These are phyloP conservation scores for Lutraria lutraria DNA, from an alignment of 2,888 invertebrate species.

Conservation along the genomic window DNA sequence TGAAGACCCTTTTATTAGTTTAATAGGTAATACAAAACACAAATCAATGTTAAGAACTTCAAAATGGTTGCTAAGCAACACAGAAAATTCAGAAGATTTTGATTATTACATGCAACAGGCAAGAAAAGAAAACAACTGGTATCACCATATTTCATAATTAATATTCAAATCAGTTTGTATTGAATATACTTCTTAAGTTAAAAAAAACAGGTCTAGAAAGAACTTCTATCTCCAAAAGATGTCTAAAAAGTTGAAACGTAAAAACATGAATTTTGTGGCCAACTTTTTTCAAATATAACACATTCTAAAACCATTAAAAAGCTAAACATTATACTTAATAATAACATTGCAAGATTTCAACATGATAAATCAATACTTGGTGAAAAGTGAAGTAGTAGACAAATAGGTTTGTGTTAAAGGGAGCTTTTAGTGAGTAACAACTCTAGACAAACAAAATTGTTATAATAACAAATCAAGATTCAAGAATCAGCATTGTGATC, in stretches of 20 bases:
- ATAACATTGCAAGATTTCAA: neutral
- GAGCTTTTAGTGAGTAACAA: no score
- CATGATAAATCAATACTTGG: neutral
- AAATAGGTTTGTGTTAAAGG: no score
- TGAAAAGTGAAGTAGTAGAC: neutral
- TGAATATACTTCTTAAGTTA: no score
- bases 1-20: neutral
- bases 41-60: neutral
- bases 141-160: neutral
- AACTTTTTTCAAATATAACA: no score
- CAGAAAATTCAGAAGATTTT: neutral
- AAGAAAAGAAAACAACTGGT: neutral
- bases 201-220: no score
- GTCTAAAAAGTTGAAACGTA: no score
- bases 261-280: no score
- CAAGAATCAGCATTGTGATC: no score
- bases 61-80: conserved; percentile 4
- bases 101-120: neutral
- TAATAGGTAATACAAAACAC: neutral
- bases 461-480: no score
- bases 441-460: no score
- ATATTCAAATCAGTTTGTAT: neutral
- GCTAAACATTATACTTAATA: neutral
- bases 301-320: neutral
- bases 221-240: no score